Evolutionary conservation across 2,888 invertebrate genomes (phyloP).

Genomic region (Eurytoma adleriae): DNA sequence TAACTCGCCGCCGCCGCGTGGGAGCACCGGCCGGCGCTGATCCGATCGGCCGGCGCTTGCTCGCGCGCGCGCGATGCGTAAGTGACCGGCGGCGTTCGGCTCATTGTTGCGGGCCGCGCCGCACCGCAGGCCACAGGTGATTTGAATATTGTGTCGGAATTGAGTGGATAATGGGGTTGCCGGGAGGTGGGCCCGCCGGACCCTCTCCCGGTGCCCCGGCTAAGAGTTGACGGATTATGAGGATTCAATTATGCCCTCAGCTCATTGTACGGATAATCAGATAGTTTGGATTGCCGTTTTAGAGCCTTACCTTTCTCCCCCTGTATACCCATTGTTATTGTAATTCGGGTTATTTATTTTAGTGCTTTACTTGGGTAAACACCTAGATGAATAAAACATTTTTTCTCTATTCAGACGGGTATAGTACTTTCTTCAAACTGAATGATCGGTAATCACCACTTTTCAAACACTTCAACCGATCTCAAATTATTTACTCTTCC

Average conservation of each 20-base stretch:
- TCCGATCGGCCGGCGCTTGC: slow-evolving; percentile 7
- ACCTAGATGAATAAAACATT: no score
- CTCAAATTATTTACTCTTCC: no score
- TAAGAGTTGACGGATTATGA: slow-evolving; percentile 5
- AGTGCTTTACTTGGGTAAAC: no score
- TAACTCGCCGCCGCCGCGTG: neutral
- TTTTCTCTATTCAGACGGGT: no score
- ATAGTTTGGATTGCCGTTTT: no score
- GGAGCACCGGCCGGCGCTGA: slow-evolving; percentile 7
- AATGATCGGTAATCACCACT: no score
- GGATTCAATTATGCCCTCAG: slow-evolving; percentile 25
- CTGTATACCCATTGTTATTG: no score
- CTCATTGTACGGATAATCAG: no score
- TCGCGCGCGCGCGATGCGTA: slow-evolving; percentile 10
- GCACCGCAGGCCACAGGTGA: neutral
- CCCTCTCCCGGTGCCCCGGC: neutral
- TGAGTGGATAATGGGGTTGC: neutral
- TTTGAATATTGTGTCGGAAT: slow-evolving; percentile 17
- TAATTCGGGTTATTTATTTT: no score
- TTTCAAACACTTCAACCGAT: no score
- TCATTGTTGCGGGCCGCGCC: neutral
- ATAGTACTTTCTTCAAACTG: no score
- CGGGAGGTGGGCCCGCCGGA: neutral
- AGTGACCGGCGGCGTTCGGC: neutral
- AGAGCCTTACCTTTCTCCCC: no score